These are phyloP conservation scores for Paratrypauchen microcephalus DNA, from an alignment of 2,797 vertebrate genomes.

Conservation along the genomic window DNA sequence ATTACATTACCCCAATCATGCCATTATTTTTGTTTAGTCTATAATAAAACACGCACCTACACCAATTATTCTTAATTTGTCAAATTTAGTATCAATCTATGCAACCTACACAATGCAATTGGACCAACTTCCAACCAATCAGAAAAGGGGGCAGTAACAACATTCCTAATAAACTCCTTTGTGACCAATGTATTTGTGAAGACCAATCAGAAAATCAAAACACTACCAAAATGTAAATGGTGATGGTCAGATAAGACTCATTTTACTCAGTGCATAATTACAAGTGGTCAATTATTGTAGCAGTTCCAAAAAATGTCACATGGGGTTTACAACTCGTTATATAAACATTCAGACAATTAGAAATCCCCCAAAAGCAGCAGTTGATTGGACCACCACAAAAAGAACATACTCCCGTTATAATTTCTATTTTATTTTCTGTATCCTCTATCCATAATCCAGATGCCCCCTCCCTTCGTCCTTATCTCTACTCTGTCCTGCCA, in stretches of 20 bases:
- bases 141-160: neutral
- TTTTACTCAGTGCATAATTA: too few species aligned
- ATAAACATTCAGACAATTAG: too few species aligned
- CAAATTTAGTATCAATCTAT: neutral
- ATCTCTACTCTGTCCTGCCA: slow-evolving; percentile 55
- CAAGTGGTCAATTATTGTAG: too few species aligned
- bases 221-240: neutral
- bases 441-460: slow-evolving; percentile 34
- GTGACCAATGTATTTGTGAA: neutral
- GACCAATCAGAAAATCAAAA: neutral
- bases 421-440: slow-evolving; percentile 3
- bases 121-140: neutral
- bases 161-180: neutral
- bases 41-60: neutral
- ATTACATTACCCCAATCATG: neutral
- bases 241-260: too few species aligned
- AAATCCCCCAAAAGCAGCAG: neutral
- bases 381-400: too few species aligned
- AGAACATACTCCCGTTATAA: neutral
- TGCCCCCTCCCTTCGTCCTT: slow-evolving; percentile 43
- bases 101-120: neutral
- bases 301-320: too few species aligned
- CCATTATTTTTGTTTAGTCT: neutral
- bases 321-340: too few species aligned
- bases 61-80: neutral